These are phyloP conservation scores for Euphysa ruthae DNA, from an alignment of 30 jellyfish, hydroid and myxozoan species.

Conservation along the genomic window DNA sequence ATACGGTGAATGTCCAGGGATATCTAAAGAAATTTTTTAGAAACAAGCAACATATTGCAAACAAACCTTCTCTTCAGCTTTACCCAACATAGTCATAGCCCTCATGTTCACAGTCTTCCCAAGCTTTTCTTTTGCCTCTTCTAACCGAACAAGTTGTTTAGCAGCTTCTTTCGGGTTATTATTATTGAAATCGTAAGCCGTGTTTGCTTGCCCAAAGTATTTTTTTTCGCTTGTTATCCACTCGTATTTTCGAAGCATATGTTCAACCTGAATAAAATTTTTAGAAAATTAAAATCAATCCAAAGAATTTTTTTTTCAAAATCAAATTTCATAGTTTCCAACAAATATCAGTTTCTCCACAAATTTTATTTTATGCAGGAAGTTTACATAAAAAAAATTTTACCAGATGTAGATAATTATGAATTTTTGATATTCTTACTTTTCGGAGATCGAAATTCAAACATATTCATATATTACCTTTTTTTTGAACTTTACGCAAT, in stretches of 20 bases:
- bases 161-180: slow-evolving; percentile 80
- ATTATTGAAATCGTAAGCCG: slow-evolving; percentile 77
- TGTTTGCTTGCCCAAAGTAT: slow-evolving; percentile 79
- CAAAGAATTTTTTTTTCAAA: not conserved
- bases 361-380: not conserved
- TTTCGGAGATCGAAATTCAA: too few relatives aligned
- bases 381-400: too few relatives aligned
- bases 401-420: too few relatives aligned
- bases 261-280: slow-evolving; percentile 45
- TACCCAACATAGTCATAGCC: slow-evolving; percentile 94
- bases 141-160: slow-evolving; percentile 47
- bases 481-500: too few relatives aligned
- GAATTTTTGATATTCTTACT: too few relatives aligned
- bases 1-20: too few relatives aligned
- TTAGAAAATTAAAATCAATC: not conserved
- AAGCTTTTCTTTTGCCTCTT: slow-evolving; percentile 72
- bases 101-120: slow-evolving; percentile 87
- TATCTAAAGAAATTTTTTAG: too few relatives aligned
- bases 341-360: not conserved
- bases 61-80: slow-evolving; percentile 93
- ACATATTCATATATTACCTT: too few relatives aligned
- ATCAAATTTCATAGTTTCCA: not conserved
- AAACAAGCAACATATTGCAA: too few relatives aligned
- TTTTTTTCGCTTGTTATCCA: slow-evolving; percentile 85
- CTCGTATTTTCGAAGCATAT: slow-evolving; percentile 60